Conservation (phyloP, 2,113 vertebrate species). For the Hypanus sabinus region DNA sequence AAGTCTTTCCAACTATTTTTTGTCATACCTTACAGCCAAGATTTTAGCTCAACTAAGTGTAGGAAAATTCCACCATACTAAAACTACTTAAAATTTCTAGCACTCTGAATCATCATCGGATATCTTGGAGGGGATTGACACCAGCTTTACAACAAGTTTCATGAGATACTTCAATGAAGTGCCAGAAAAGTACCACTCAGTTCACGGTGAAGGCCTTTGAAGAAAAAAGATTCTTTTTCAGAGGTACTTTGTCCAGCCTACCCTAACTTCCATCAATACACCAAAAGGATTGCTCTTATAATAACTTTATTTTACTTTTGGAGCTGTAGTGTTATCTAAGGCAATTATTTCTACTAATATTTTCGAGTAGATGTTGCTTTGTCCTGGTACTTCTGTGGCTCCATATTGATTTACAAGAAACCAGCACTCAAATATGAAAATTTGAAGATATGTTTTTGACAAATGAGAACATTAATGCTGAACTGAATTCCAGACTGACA, state of each 20-base stretch:
- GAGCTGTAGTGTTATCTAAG: background rate
- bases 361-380: background rate
- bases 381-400: background rate
- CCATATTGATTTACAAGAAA: background rate
- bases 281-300: background rate
- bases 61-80: background rate
- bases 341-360: background rate
- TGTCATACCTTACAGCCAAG: background rate
- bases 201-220: background rate
- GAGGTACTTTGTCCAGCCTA: no score
- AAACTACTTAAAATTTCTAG: background rate
- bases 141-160: background rate
- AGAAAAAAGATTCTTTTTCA: background rate
- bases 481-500: background rate
- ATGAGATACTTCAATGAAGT: background rate
- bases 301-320: background rate
- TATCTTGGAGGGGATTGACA: background rate
- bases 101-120: background rate
- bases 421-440: background rate
- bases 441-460: background rate
- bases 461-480: background rate
- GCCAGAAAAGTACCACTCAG: background rate
- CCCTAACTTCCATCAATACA: no score
- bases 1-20: background rate
- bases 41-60: background rate